Evolutionary conservation across 2,797 vertebrate genomes (phyloP).

Genomic region (Brotula barbata): DNA sequence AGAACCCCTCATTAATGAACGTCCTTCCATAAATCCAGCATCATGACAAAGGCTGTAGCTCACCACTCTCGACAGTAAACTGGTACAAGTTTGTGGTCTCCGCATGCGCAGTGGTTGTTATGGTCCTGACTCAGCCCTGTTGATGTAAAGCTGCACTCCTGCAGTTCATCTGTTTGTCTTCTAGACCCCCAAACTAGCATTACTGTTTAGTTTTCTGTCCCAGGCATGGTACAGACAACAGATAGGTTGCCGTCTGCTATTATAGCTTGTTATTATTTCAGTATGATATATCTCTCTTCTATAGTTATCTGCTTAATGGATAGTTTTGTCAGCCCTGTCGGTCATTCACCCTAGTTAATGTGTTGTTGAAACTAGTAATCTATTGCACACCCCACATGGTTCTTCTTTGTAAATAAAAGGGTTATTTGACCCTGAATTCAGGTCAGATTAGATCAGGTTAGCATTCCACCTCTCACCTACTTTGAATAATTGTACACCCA

Average conservation of each 20-base stretch:
- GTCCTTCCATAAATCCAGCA: background rate
- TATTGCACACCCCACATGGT: conserved; percentile 37
- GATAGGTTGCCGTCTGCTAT: background rate
- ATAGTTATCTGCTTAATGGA: background rate
- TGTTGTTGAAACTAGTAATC: conserved; percentile 49
- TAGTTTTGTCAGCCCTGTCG: conserved; percentile 16
- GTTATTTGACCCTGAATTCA: conserved; percentile 10
- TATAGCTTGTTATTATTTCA: background rate
- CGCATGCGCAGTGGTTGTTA: conserved; percentile 47
- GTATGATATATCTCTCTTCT: conserved; percentile 3
- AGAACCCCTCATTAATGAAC: background rate
- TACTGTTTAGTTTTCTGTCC: background rate
- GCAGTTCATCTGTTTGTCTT: background rate
- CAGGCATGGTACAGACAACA: background rate
- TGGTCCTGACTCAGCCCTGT: conserved; percentile 31
- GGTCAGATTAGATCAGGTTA: background rate
- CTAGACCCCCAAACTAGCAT: background rate
- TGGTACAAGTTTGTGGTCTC: conserved; percentile 40
- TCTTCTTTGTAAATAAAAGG: conserved; percentile 5
- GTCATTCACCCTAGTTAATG: conserved; percentile 47
- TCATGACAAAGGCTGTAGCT: conserved; percentile 9
- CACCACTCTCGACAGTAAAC: conserved; percentile 41
- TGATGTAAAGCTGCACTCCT: conserved; percentile 20
- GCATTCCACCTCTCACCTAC: background rate
- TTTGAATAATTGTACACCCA: too few relatives aligned